Evolutionary conservation across 2,797 vertebrate genomes (phyloP).

Genomic region (Cirrhinus mrigala): DNA sequence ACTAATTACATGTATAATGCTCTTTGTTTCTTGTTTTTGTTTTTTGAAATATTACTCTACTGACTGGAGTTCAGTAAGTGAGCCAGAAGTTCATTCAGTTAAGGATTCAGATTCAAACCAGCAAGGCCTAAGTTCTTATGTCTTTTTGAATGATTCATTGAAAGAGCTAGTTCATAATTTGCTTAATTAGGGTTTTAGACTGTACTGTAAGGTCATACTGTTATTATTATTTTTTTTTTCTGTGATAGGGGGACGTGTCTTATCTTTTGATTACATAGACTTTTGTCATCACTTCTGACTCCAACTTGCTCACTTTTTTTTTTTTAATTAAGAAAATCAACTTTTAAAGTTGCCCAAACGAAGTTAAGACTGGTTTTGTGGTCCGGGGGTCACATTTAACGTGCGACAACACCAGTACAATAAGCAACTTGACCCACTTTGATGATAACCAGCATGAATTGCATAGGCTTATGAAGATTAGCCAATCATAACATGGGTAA

Average conservation of each 20-base stretch:
- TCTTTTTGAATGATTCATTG: neutral
- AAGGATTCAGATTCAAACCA: neutral
- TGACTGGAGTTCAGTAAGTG: neutral
- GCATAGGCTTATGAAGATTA: neutral
- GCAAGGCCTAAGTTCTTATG: neutral
- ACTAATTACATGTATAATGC: neutral
- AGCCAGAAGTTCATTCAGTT: neutral
- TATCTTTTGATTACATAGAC: too few relatives aligned
- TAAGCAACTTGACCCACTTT: neutral
- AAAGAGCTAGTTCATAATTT: neutral
- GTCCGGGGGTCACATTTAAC: neutral
- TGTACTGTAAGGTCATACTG: too few relatives aligned
- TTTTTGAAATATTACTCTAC: neutral
- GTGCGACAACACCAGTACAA: neutral
- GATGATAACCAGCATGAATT: neutral
- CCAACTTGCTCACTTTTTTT: too few relatives aligned
- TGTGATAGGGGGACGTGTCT: too few relatives aligned
- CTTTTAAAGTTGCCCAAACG: too few relatives aligned
- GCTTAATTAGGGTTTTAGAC: neutral
- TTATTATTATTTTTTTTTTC: too few relatives aligned
- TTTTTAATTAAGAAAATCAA: too few relatives aligned
- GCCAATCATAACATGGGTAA: neutral
- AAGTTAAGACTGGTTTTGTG: too few relatives aligned
- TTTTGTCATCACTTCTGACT: too few relatives aligned
- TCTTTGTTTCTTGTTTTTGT: neutral